Evolutionary conservation across 2,888 invertebrate genomes (phyloP).

Genomic region (Mythimna loreyi): DNA sequence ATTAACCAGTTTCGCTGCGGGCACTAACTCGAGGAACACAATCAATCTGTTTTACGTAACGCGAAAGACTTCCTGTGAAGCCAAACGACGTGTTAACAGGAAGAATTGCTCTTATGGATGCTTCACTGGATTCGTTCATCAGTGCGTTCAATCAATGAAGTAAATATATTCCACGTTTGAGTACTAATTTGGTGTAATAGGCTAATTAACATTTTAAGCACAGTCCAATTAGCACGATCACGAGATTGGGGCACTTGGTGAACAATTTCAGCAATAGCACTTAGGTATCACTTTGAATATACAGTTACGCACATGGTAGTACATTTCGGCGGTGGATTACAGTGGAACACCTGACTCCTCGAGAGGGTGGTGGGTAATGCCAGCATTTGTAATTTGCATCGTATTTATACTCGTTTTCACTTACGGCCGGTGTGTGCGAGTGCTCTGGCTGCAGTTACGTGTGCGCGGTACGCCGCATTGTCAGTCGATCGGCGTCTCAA

Average conservation of each 20-base stretch:
- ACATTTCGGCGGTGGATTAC: conserved; percentile 78
- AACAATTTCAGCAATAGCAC: conserved; percentile 52
- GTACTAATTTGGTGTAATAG: conserved; percentile 39
- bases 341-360: conserved; percentile 79
- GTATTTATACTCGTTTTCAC: conserved; percentile 90
- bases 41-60: conserved; percentile 75
- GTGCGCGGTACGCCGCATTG: conserved; percentile 77
- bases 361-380: conserved; percentile 88
- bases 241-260: conserved; percentile 51
- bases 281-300: conserved; percentile 62
- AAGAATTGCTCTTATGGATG: conserved; percentile 70
- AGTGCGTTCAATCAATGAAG: conserved; percentile 61
- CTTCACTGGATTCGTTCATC: conserved; percentile 73
- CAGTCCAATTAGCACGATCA: conserved; percentile 66
- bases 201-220: conserved; percentile 49
- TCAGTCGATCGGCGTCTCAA: conserved; percentile 81
- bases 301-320: conserved; percentile 87
- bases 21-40: conserved; percentile 69
- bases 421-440: conserved; percentile 78
- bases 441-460: conserved; percentile 85
- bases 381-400: conserved; percentile 87
- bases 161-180: conserved; percentile 38
- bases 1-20: conserved; percentile 74
- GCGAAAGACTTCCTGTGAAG: conserved; percentile 76
- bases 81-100: conserved; percentile 67